Base-by-base conservation (phyloP, 2,113 vertebrate genomes). In the Litocranius walleri region DNA sequence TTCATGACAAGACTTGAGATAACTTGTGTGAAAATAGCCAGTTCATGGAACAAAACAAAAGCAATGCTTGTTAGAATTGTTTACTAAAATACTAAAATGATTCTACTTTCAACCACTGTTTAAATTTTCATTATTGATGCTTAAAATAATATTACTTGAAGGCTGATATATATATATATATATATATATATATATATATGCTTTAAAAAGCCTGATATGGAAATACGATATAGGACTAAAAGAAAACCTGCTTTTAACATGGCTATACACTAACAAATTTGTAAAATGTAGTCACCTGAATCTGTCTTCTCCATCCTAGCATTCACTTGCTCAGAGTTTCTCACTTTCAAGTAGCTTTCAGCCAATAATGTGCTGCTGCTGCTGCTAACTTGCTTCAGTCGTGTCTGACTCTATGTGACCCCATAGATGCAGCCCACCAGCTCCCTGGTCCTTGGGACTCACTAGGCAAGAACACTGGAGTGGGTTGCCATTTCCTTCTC, bases 121-220 rank as follows among this genome's bases (percentile, higher is more conserved):
- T 30, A 27, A 74, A 54, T 89, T 54, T 96, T 92, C 29, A 61
- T 92, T 82, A 61, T 59, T 61, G 30, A 92, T 83, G 3, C 15
- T 61, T 92, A 74, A 92, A 92, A 57, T 83, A 50, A 43, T 74
- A 88, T 92, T 48, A 48, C 36, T 59, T 33, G n/a, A 71, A 74
- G 29, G 5, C 27, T 88, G 7, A 29, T 56, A 64, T 21, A 33
- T 64, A 48, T 10, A 48, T 48, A 29, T 29, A 59, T 27, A 27
- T 27, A 59, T 59, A 12, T 59, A 59, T 59, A 59, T 29, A 14
- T 15, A 30, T 61, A 14, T 61, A 29, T 61, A 6, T 59, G 30
- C 1, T 67, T 67, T 36, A n/a, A n/a, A 36, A 67, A 67, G 36
- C 16, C 52, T n/a, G n/a, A 40, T 36, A 23, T 61, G 45, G 11